phyloP scores from a whole-genome alignment of 1,140 invertebrate species.

The Portunus trituberculatus region DNA sequence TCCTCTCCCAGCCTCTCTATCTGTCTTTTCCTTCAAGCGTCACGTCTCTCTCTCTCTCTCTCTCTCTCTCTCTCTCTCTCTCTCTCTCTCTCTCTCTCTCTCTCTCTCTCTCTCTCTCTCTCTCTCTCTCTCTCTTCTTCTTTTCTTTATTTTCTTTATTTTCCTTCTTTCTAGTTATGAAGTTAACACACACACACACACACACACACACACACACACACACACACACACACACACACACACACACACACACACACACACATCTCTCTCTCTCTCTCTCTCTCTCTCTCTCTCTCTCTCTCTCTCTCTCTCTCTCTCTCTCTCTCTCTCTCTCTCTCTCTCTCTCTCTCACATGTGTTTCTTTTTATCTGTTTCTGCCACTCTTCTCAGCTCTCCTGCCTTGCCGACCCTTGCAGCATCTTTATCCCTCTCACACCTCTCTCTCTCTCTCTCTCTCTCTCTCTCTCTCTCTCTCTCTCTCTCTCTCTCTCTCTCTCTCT shows the following conservation, averaged over 20 bases:
- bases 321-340: neutral
- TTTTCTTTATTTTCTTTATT: neutral
- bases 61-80: too few relatives aligned
- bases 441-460: too few relatives aligned
- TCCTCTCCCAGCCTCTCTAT: too few relatives aligned
- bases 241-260: too few relatives aligned
- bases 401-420: too few relatives aligned
- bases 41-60: too few relatives aligned
- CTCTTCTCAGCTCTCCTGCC: too few relatives aligned
- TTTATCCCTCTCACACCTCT: neutral
- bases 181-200: too few relatives aligned
- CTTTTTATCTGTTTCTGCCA: neutral
- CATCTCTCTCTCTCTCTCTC: neutral
- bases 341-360: neutral
- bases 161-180: slow-evolving; percentile 16
- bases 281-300: neutral
- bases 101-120: neutral
- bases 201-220: too few relatives aligned
- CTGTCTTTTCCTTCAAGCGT: too few relatives aligned
- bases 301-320: neutral
- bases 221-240: too few relatives aligned
- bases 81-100: neutral
- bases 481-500: neutral
- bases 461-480: too few relatives aligned
- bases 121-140: neutral